These are phyloP conservation scores for Teleogryllus oceanicus DNA, from an alignment of 2,888 invertebrate genomes.

Conservation along the genomic window DNA sequence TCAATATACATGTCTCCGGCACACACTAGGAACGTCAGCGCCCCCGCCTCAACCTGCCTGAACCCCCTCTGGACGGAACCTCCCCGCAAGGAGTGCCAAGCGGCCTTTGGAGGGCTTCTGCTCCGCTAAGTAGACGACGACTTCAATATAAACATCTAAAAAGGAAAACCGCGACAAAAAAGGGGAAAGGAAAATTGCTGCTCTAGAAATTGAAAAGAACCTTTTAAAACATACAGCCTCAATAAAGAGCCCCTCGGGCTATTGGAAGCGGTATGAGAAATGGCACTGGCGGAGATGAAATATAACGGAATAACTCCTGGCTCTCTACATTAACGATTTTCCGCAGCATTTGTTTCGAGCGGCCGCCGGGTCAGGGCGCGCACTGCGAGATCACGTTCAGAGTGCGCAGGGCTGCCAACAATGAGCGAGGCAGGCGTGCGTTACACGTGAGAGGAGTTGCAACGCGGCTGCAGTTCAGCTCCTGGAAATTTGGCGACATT, in stretches of 20 bases:
- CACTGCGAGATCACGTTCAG: too few species aligned
- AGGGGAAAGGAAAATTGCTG: not conserved
- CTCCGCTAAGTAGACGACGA: not conserved
- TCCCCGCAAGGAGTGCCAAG: too few species aligned
- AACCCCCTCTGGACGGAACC: too few species aligned
- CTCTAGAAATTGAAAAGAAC: not conserved
- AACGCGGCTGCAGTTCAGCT: too few species aligned
- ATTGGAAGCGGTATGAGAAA: not conserved
- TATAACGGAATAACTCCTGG: conserved; percentile 6
- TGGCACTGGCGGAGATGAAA: not conserved
- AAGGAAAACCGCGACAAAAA: not conserved
- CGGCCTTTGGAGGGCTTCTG: not conserved
- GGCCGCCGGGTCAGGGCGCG: too few species aligned
- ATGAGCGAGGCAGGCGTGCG: too few species aligned
- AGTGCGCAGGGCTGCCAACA: too few species aligned
- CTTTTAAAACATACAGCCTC: conserved; percentile 18
- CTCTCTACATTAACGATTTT: not conserved
- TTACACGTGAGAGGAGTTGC: too few species aligned
- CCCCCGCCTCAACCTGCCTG: too few species aligned
- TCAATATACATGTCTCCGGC: too few species aligned
- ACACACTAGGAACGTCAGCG: too few species aligned
- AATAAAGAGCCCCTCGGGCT: not conserved
- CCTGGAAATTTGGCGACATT: too few species aligned
- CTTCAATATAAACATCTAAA: not conserved
- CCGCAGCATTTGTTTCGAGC: not conserved